Conservation (phyloP, 2,888 invertebrate genomes). For the Orgyia antiqua region DNA sequence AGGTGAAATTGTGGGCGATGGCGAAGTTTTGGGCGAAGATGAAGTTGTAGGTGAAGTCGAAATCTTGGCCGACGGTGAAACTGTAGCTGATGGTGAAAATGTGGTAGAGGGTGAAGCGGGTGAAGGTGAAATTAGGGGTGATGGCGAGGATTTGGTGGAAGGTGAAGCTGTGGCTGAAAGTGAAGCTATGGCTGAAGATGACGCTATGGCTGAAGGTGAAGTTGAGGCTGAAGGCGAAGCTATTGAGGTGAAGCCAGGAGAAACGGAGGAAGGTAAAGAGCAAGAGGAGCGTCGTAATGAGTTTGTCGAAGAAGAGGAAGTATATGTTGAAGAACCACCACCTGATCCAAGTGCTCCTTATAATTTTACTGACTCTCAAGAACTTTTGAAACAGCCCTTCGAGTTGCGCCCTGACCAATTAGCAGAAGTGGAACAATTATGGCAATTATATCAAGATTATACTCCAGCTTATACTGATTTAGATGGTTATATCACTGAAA, state of each 20-base stretch:
- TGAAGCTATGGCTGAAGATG: conserved; percentile 9
- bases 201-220: conserved; percentile 14
- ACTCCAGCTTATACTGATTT: conserved; percentile 63
- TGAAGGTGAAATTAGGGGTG: conserved; percentile 15
- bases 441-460: conserved; percentile 59
- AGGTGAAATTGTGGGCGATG: conserved; percentile 1
- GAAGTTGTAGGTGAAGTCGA: conserved; percentile 2
- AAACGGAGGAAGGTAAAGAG: conserved; percentile 21
- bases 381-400: conserved; percentile 53
- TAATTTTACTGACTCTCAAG: conserved; percentile 54
- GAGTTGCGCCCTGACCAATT: conserved; percentile 56
- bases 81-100: conserved; percentile 1
- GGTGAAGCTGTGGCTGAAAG: conserved; percentile 4
- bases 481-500: conserved; percentile 55
- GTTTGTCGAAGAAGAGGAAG: conserved; percentile 49
- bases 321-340: conserved; percentile 49
- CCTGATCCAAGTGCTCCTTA: conserved; percentile 65
- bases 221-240: conserved; percentile 29
- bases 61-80: background rate
- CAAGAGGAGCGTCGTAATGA: conserved; percentile 27
- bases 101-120: conserved; percentile 8
- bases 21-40: conserved; percentile 1
- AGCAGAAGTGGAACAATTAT: conserved; percentile 61
- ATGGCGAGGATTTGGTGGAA: conserved; percentile 8
- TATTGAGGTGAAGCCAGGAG: conserved; percentile 16